Percentiles rank a stretch among this genome's conserved stretches.
Evolutionary conservation across 2,113 vertebrate genomes (phyloP).

Genomic region (Microcebus murinus): DNA sequence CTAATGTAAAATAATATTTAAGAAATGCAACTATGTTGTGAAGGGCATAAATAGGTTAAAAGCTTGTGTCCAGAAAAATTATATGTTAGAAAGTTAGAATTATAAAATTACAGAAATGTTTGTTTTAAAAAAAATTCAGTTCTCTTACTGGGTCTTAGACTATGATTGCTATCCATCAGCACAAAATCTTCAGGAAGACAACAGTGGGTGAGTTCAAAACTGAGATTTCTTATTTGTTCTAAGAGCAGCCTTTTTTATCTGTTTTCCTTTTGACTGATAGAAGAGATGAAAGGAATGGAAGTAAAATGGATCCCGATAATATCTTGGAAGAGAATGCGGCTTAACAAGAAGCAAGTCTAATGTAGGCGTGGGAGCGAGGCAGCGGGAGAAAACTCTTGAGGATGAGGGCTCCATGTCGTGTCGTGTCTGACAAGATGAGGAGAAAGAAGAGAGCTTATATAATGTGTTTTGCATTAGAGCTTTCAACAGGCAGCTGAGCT

Average conservation of each 20-base stretch:
- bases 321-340: conserved; percentile 67
- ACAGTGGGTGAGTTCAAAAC: conserved; percentile 56
- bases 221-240: conserved; percentile 43
- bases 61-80: neutral
- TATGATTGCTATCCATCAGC: neutral
- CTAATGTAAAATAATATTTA: conserved; percentile 23
- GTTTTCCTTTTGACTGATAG: conserved; percentile 62
- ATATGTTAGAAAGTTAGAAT: neutral
- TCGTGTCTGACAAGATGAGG: conserved; percentile 63
- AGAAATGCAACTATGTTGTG: conserved; percentile 1
- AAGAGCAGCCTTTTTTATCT: conserved; percentile 72
- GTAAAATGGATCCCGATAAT: conserved; percentile 60
- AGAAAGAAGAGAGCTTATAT: neutral
- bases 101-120: neutral
- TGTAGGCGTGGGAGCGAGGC: neutral
- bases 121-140: neutral
- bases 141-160: neutral
- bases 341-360: conserved; percentile 67
- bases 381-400: conserved; percentile 42
- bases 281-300: conserved; percentile 66
- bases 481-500: conserved; percentile 3
- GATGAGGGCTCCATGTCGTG: conserved; percentile 30
- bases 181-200: conserved; percentile 55
- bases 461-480: neutral
- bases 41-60: conserved; percentile 10